Percentiles rank a stretch among this genome's conserved stretches.
Conservation (phyloP, 2,797 vertebrate species). For the Arnoldichthys spilopterus region DNA sequence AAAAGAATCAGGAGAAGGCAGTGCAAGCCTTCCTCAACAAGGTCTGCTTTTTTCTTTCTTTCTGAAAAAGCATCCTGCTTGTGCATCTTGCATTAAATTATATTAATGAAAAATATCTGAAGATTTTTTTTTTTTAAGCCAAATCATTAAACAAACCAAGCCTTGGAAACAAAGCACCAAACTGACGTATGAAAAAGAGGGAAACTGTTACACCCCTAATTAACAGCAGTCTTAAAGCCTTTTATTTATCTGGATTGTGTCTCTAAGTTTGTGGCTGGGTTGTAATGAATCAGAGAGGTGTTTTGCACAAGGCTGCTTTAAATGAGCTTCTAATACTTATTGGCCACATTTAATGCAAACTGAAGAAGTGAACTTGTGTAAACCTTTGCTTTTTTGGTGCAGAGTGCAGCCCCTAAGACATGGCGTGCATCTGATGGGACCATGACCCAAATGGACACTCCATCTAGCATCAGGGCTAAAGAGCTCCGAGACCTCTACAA, state of each 20-base stretch:
- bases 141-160: no score
- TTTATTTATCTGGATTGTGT: no score
- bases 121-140: no score
- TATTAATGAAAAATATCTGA: no score
- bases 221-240: no score
- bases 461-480: slow-evolving; percentile 80
- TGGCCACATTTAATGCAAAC: neutral
- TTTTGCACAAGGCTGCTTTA: neutral
- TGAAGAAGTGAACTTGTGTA: neutral
- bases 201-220: no score
- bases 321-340: neutral
- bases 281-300: neutral
- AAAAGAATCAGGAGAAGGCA: slow-evolving; percentile 72
- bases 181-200: no score
- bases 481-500: slow-evolving; percentile 86
- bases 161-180: no score
- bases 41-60: slow-evolving; percentile 70
- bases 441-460: slow-evolving; percentile 84
- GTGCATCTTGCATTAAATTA: no score
- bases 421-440: slow-evolving; percentile 83
- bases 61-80: no score
- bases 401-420: slow-evolving; percentile 84
- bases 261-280: neutral
- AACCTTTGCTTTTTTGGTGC: slow-evolving; percentile 38
- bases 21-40: slow-evolving; percentile 82